Base-by-base conservation (phyloP, 2,797 vertebrate genomes). In the Sparidentex hasta region DNA sequence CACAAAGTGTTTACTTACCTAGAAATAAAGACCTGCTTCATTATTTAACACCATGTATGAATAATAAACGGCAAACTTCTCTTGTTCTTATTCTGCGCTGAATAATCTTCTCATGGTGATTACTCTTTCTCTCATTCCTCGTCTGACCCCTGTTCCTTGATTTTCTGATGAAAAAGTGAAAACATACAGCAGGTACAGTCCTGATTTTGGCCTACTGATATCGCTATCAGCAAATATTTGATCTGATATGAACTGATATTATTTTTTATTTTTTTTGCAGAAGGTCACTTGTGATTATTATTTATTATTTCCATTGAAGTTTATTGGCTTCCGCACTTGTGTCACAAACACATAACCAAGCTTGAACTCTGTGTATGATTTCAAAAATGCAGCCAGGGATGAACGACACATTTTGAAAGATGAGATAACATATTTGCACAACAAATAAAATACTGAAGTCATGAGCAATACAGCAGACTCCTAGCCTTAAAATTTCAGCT, bases 1-100 rank as follows among this genome's bases (percentile, higher is more conserved):
- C 75, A 41, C 21, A 5, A 0, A 58, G 33, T 51, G 75, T 66
- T 85, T 72, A 77, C 65, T 74, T 85, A 83, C 64, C 78, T 70
- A 69, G 76, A 90, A 84, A 83, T 87, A 88, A 89, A 89, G 43
- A 68, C 33, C 20, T 11, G 5, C 62, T 91, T 70, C 27, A 86
- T 88, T 90, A 86, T 90, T 92, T 59, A 93, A 52, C 43, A 55
- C 16, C 27, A 1, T 8, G 13, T n/a, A 80, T 90, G 25, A 89
- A 92, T 88, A 66, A 90, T 91, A 18, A 5, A 93, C 43, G 7
- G 2, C 11, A 57, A 62, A 52, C 58, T 17, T 65, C 51, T 83
- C 63, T 75, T 77, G 67, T 70, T 77, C 51, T 69, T 47, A 18
- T 57, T 70, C 57, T 73, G 44, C 55, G 73, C 55, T 57, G 18